Base-by-base conservation (phyloP, 2,113 vertebrate genomes). In the Chionodraco myersi region DNA sequence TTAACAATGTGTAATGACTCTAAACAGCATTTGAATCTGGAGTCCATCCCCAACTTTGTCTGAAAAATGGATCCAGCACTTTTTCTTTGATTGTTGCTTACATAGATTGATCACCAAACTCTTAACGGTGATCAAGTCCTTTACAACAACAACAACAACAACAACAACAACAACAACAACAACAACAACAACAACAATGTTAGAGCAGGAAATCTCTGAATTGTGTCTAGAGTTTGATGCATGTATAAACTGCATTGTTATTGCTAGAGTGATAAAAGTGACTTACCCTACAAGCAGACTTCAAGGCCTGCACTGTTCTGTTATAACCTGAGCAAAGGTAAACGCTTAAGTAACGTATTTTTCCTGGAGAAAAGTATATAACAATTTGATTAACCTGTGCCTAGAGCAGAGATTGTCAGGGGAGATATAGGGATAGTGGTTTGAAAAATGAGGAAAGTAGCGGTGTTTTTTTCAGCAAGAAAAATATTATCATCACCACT, bases 351-450 rank as follows among this genome's bases (percentile, higher is more conserved):
- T 54, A 9, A 78, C 64, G 52, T 69, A 1, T 60, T 60, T 88
- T 53, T 76, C 47, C 57, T 53, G 41, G 51, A 62, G 16, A 56
- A 61, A 69, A 80, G 75, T 66, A 21, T 48, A 59, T 76, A 53
- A 56, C 64, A 69, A 36, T 77, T 71, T 77, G 69, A 83, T 88
- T 82, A 67, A 85, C 83, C 82, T 77, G 30, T 77, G 65, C 65
- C 75, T 30, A 85, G 64, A 77, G 49, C 65, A 47, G 45, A 76
- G 72, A 81, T 80, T 79, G 61, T 79, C 81, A 68, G 51, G 18
- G 10, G 53, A 78, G 79, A 89, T 85, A 59, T 49, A 83, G 47
- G 53, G 60, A 78, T 73, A 72, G 45, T 34, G 57, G 64, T 65
- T 71, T 26, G 72, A 86, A 62, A 86, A 82, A 91, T 84, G 72